Conservation (phyloP, 2,888 invertebrate genomes). For the Cheilosia soror region DNA sequence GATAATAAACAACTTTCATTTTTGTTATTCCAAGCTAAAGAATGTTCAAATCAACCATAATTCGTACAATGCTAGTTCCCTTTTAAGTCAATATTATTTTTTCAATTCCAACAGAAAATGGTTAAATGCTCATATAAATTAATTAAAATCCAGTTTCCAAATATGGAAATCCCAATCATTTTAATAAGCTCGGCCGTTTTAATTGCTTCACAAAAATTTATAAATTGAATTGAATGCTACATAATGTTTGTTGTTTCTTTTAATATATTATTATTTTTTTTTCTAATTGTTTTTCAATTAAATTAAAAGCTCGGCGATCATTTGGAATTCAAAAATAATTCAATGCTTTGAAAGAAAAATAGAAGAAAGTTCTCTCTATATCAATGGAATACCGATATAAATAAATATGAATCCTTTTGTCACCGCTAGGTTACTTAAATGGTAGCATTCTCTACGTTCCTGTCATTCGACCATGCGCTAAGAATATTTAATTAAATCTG, state of each 20-base stretch:
- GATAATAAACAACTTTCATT: background rate
- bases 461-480: slow-evolving; percentile 20
- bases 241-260: background rate
- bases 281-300: slow-evolving; percentile 4
- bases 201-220: slow-evolving; percentile 42
- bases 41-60: background rate
- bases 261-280: background rate
- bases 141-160: slow-evolving; percentile 32
- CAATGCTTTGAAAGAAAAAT: background rate
- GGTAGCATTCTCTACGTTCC: slow-evolving; percentile 52
- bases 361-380: background rate
- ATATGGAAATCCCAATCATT: slow-evolving; percentile 42
- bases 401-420: slow-evolving; percentile 61
- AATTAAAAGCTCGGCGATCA: background rate
- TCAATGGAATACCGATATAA: slow-evolving; percentile 1
- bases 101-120: background rate
- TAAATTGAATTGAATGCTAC: slow-evolving; percentile 30
- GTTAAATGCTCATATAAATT: slow-evolving; percentile 32
- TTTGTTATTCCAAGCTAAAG: background rate
- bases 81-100: background rate
- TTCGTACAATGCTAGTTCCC: background rate
- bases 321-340: background rate
- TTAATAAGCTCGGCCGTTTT: slow-evolving; percentile 6
- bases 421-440: slow-evolving; percentile 50
- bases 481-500: slow-evolving; percentile 52